Base-by-base conservation (phyloP, 2,888 invertebrate species). In the Habrosyne pyritoides region DNA sequence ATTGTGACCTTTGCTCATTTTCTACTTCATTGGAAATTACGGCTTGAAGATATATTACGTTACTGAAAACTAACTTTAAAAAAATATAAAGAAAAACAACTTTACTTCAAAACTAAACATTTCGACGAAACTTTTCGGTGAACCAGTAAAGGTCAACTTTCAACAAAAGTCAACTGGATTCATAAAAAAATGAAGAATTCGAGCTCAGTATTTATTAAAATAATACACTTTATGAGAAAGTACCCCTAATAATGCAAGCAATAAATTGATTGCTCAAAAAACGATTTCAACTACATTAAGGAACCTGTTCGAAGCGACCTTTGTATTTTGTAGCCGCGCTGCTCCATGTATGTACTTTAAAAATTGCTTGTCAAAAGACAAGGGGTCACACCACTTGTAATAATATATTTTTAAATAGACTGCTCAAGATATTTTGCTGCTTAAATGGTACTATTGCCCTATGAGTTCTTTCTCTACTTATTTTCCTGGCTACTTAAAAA, bases 281-380 rank as follows among this genome's bases (percentile, higher is more conserved):
- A 74, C 79, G 77, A 84, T 83, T 83, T 81, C 81, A 77, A 73
- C 63, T 69, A 75, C 71, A 71, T 70, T 68, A 65, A 60, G 62
- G 68, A 81, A 86, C 88, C 81, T 74, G 89, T 81, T 76, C 63
- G 63, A 58, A 64, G 52, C 75, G 84, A 86, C 87, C 88, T 87
- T 87, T 88, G 80, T 85, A 69, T 75, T 77, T 73, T 75, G 73
- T 71, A 63, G 33, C 33, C 53, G 47, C 26, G 30, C 52, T 48
- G 52, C 52, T 56, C 30, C 56, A 52, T 59, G 57, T 54, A 57
- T 54, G 55, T 55, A 52, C 57, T 53, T 61, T 61, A 66, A 66
- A 60, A 61, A 52, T 59, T 60, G 52, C 63, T 54, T 71, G 71
- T 72, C 72, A 73, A 72, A 75, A 71, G 66, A 65, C 67, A 55